Evolutionary conservation across 2,888 invertebrate genomes (phyloP).

Genomic region (Noctua janthe): DNA sequence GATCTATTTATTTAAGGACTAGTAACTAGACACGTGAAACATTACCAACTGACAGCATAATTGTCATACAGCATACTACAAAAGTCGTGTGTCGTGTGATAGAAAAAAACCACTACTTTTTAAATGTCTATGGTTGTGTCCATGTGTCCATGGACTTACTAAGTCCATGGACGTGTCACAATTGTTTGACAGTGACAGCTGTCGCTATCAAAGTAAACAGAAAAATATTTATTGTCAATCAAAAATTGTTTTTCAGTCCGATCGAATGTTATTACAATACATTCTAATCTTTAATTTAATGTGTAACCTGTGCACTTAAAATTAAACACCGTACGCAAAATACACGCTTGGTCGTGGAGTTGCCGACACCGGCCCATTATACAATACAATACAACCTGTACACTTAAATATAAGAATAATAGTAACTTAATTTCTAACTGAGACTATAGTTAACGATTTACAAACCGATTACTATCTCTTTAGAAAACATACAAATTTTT

Average conservation of each 20-base stretch:
- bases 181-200: neutral
- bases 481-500: neutral
- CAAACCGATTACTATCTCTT: neutral
- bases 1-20: too few species aligned
- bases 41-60: too few species aligned
- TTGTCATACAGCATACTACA: too few species aligned
- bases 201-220: neutral
- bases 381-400: neutral
- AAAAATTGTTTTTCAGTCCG: neutral
- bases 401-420: neutral
- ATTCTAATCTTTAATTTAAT: neutral
- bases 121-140: too few species aligned
- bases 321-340: too few species aligned
- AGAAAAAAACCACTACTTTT: too few species aligned
- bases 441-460: neutral
- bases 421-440: neutral
- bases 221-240: neutral
- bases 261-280: neutral
- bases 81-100: too few species aligned
- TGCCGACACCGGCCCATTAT: too few species aligned
- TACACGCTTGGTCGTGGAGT: too few species aligned
- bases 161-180: too few species aligned
- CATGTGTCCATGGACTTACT: too few species aligned
- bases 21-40: too few species aligned
- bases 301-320: neutral